Evolutionary conservation across 1,140 invertebrate genomes (phyloP).

Genomic region (Ectropis grisescens): DNA sequence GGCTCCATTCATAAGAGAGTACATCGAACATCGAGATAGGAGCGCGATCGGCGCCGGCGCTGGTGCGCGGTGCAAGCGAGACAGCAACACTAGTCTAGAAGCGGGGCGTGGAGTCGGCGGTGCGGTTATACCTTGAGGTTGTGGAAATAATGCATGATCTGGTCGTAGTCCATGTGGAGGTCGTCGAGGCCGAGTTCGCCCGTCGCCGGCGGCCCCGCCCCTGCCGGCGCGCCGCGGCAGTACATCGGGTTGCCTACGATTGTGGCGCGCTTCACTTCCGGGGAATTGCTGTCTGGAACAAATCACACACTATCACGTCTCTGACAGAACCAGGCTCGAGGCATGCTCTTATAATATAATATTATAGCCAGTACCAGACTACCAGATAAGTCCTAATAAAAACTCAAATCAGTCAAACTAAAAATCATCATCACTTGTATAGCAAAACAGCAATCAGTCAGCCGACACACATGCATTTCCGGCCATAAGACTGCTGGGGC

Average conservation of each 20-base stretch:
- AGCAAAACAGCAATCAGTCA: too few species aligned
- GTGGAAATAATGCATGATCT: constrained; percentile 97
- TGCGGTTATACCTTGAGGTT: constrained; percentile 87
- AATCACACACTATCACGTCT: constrained; percentile 3
- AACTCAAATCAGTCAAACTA: too few species aligned
- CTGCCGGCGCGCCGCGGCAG: constrained; percentile 71
- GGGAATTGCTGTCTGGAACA: constrained; percentile 55
- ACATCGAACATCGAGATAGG: constrained; percentile 39
- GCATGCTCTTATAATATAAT: too few species aligned
- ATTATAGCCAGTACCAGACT: too few species aligned
- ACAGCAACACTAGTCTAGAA: constrained; percentile 62
- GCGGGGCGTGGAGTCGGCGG: constrained; percentile 38
- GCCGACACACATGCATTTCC: too few species aligned
- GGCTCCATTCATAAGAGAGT: constrained; percentile 63
- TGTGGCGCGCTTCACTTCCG: constrained; percentile 84
- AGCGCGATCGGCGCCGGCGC: constrained; percentile 15
- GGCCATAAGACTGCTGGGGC: too few species aligned
- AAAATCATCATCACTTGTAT: too few species aligned
- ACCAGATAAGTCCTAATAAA: too few species aligned
- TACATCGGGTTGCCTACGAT: constrained; percentile 92
- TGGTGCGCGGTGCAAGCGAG: constrained; percentile 34
- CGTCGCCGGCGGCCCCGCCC: constrained; percentile 69
- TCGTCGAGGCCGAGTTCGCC: constrained; percentile 79
- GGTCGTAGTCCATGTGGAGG: constrained; percentile 95
- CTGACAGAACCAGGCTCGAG: too few species aligned